Evolutionary conservation across 2,113 vertebrate species (phyloP), one percentile per base, ranked within the genome.

Genomic region (Epinephelus fuscoguttatus): DNA sequence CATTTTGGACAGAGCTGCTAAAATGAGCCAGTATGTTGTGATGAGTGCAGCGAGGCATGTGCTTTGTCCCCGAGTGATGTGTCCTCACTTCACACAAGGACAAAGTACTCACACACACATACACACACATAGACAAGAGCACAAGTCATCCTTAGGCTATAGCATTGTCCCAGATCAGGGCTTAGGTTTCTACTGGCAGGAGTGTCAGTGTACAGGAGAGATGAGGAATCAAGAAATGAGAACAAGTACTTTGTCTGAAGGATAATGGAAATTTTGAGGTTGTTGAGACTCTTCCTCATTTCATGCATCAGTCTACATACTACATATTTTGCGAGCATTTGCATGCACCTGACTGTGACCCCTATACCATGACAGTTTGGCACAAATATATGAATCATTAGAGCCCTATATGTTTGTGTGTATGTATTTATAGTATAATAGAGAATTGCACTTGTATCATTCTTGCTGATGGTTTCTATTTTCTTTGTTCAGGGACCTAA

Each of bases 121-220:
- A 77, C 49, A 78, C 47, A 40, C 42, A 27, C 42, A 45, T 45
- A 45, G 42, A 45, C 42, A 12, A 9, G 45, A 9, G 45, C n/a
- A 56, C 57, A 55, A 64, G 53, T 81, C 33, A 47, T 76, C 64
- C 45, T 89, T 89, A 93, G 95, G 96, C 78, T 61, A 83, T 62
- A 3, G 82, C 76, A 72, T 92, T 91, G 94, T 94, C 95, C 91
- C 94, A 96, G 88, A 92, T 92, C 90, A 94, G 84, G 68, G 91
- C 89, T 95, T 93, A 72, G 30, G 90, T 96, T 96, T 94, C 94
- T 94, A 86, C 53, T 81, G 66, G 80, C 91, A 94, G 94, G 89
- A 94, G 94, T 95, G 89, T 89, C 59, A 23, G 37, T 95, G 64
- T 53, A 59, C 56, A 72, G 62, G 74, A 67, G 50, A 63, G 68